Conservation (phyloP, 2,113 vertebrate genomes). For the Psephotus haematonotus region DNA sequence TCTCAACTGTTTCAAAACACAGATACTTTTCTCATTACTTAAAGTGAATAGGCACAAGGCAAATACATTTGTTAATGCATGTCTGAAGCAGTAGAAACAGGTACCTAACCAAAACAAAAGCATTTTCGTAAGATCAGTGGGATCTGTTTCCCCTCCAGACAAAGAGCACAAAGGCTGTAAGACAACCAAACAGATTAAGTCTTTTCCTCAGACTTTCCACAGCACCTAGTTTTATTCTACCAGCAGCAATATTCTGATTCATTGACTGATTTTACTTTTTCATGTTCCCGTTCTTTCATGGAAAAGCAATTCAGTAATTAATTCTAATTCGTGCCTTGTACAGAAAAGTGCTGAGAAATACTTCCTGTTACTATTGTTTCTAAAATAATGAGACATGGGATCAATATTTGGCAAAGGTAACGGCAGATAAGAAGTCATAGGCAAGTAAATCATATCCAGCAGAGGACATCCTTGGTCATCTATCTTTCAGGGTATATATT, state of each 20-base stretch:
- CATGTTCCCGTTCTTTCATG: background rate
- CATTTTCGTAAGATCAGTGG: background rate
- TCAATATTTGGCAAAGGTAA: background rate
- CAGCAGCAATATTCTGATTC: background rate
- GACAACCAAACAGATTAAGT: background rate
- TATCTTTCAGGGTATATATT: background rate
- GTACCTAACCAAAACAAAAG: background rate
- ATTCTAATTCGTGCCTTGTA: background rate
- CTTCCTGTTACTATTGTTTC: background rate
- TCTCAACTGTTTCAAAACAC: constrained; percentile 78
- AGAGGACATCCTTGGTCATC: background rate
- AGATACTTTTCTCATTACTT: background rate
- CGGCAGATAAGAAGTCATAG: background rate
- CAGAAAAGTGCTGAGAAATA: background rate
- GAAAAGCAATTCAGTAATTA: background rate
- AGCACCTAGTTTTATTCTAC: background rate
- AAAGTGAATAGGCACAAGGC: background rate
- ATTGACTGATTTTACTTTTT: background rate
- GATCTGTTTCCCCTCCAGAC: background rate
- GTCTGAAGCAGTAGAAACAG: background rate
- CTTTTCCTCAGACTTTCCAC: background rate
- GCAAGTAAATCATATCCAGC: background rate
- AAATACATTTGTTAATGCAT: background rate
- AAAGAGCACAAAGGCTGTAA: background rate
- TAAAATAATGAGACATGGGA: background rate